These are phyloP conservation scores for Balearica regulorum DNA, from an alignment of 2,797 vertebrate genomes.

Conservation along the genomic window DNA sequence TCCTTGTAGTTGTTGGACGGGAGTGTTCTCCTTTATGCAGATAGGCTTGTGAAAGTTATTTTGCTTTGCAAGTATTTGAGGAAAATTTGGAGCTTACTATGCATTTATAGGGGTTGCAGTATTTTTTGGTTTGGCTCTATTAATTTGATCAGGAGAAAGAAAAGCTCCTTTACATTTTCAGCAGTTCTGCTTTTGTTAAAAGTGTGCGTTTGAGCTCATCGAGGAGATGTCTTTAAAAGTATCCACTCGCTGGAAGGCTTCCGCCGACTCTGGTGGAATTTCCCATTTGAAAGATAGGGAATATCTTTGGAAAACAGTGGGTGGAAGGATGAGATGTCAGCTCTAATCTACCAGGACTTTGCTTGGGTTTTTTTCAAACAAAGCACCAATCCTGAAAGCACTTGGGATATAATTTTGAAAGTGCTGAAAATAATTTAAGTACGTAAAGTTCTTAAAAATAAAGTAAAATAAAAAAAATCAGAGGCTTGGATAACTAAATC, in stretches of 20 bases:
- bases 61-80: neutral
- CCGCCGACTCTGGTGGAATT: neutral
- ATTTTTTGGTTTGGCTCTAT: neutral
- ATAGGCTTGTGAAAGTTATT: neutral
- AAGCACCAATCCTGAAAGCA: neutral
- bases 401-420: neutral
- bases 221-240: neutral
- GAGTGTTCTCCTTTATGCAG: neutral
- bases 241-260: neutral
- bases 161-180: neutral
- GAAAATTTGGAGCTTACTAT: neutral
- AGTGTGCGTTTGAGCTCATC: rapidly evolving
- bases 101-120: rapidly evolving
- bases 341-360: neutral
- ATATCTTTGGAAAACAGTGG: neutral
- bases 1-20: neutral
- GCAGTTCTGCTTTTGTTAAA: neutral
- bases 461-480: neutral
- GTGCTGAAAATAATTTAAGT: neutral
- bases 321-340: neutral
- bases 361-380: neutral
- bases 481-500: neutral
- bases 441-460: neutral
- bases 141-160: neutral
- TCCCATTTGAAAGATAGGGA: neutral